A percentile compares a stretch with the other conserved stretches of the same genome.
phyloP scores from a whole-genome alignment of 2,113 vertebrate genomes.

The Rhinoptilus africanus region DNA sequence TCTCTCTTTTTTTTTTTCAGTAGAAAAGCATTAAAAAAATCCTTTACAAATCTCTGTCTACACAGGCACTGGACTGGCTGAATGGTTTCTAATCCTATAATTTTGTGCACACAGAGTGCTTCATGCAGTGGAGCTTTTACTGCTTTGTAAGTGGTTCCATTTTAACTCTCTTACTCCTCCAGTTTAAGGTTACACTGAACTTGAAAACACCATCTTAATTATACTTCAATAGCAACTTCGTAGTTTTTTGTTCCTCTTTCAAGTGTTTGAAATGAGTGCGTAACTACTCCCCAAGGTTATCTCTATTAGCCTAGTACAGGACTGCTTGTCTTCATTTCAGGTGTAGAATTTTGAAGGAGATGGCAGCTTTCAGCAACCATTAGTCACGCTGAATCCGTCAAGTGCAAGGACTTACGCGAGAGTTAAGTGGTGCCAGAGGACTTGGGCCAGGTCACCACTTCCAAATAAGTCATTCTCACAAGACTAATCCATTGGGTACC shows the following conservation, averaged over 20 bases:
- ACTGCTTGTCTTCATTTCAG: neutral
- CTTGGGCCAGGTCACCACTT: neutral
- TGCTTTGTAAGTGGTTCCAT: conserved; percentile 35
- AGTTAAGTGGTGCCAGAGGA: neutral
- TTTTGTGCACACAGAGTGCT: conserved; percentile 7
- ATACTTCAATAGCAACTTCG: conserved; percentile 42
- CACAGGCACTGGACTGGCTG: neutral
- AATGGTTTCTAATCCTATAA: conserved; percentile 56
- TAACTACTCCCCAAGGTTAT: conserved; percentile 22
- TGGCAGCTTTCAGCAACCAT: neutral
- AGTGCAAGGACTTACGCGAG: neutral
- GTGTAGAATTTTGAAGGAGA: neutral
- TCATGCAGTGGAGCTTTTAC: conserved; percentile 42
- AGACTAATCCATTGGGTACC: neutral
- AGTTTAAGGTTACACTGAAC: conserved; percentile 51
- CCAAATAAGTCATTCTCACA: neutral
- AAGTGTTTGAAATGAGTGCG: conserved; percentile 27
- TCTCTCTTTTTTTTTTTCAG: neutral
- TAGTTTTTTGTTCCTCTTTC: conserved; percentile 34
- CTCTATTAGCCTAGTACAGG: neutral
- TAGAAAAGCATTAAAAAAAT: neutral
- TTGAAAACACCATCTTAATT: conserved; percentile 61
- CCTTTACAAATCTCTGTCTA: neutral
- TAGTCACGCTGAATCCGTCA: neutral
- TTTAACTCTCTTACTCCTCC: conserved; percentile 26